A percentile compares a stretch with the other conserved stretches of the same genome.
phyloP scores from a whole-genome alignment of 2,888 invertebrate species.

The Athalia rosae region DNA sequence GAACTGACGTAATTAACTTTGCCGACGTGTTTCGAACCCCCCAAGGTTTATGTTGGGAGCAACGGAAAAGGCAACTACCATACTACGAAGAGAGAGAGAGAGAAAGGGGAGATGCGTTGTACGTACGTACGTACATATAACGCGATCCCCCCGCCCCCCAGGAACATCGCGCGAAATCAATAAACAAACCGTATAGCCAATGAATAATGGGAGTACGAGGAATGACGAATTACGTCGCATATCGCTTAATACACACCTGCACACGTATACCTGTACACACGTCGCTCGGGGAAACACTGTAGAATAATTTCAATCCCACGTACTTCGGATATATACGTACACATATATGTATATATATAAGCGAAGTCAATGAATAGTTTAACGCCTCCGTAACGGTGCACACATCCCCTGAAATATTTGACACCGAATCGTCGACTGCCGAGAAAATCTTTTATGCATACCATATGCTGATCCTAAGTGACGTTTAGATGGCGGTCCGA shows the following conservation, averaged over 20 bases:
- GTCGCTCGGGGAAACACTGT: neutral
- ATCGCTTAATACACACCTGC: neutral
- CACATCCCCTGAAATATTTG: neutral
- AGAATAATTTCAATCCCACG: neutral
- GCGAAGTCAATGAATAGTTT: constrained; percentile 19
- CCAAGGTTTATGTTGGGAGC: too few species aligned
- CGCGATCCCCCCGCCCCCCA: too few species aligned
- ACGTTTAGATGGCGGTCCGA: too few species aligned
- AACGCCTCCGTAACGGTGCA: neutral
- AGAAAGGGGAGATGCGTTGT: too few species aligned
- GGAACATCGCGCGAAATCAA: neutral
- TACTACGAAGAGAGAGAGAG: too few species aligned
- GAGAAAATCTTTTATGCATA: neutral
- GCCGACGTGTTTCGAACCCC: neutral
- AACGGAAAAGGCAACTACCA: too few species aligned
- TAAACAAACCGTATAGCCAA: neutral
- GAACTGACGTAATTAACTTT: constrained; percentile 9
- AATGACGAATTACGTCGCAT: neutral
- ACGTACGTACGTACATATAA: too few species aligned
- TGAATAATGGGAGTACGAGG: constrained; percentile 8
- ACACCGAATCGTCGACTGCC: neutral
- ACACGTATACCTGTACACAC: neutral
- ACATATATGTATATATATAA: too few species aligned
- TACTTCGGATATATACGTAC: neutral
- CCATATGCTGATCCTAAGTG: too few species aligned